These are phyloP conservation scores for Julus scandinavius DNA, from an alignment of 2,888 invertebrate genomes.

Conservation along the genomic window DNA sequence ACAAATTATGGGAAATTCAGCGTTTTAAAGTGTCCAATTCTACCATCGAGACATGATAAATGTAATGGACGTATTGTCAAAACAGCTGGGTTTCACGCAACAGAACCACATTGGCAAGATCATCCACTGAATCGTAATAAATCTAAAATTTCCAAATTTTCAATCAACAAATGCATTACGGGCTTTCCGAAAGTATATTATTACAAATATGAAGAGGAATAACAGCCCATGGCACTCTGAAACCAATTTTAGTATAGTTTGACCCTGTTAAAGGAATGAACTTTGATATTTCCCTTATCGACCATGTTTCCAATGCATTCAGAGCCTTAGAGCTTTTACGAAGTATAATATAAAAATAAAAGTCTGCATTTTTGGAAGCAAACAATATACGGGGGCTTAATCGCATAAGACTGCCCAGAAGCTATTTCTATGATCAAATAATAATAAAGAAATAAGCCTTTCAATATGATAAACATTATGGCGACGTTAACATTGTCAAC, in stretches of 20 bases:
- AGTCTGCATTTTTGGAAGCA: background rate
- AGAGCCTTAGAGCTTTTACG: background rate
- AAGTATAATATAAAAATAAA: background rate
- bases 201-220: slow-evolving; percentile 30
- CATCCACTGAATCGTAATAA: background rate
- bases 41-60: background rate
- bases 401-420: background rate
- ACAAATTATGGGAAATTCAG: background rate
- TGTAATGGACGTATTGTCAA: background rate
- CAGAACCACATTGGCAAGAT: background rate
- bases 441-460: background rate
- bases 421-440: background rate
- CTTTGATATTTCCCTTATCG: slow-evolving; percentile 33
- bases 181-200: slow-evolving; percentile 21
- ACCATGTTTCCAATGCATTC: slow-evolving; percentile 1
- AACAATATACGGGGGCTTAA: background rate
- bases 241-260: slow-evolving; percentile 24
- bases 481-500: background rate
- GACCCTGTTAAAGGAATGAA: background rate
- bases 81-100: background rate
- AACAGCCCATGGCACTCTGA: slow-evolving; percentile 8
- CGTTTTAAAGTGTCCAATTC: background rate
- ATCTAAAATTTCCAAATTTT: background rate
- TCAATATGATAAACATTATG: background rate
- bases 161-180: slow-evolving; percentile 9